A percentile compares a stretch with the other conserved stretches of the same genome.
Evolutionary conservation across 2,797 vertebrate genomes (phyloP).

Genomic region (Masticophis lateralis): DNA sequence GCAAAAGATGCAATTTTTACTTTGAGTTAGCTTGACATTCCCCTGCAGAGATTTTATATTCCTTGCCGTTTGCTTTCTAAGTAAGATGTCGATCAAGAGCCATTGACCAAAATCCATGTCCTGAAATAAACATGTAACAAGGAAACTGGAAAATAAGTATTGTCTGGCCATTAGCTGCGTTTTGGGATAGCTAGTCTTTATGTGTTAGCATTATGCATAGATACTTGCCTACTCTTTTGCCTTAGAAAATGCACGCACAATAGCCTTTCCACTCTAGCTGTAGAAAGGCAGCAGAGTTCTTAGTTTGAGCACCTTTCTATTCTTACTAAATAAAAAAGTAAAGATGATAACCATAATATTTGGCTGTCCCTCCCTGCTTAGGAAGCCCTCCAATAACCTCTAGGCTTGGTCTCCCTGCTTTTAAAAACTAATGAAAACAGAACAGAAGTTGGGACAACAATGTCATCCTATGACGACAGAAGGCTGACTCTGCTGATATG

Average conservation of each 20-base stretch:
- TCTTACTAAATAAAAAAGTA: neutral
- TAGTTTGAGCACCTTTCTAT: neutral
- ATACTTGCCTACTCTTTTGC: neutral
- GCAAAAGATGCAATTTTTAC: neutral
- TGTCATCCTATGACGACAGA: neutral
- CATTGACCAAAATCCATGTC: neutral
- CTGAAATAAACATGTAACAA: neutral
- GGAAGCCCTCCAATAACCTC: neutral
- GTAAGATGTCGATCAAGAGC: neutral
- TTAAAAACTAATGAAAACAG: neutral
- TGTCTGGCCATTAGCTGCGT: neutral
- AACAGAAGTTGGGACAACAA: neutral
- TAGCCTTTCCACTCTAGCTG: neutral
- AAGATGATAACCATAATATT: neutral
- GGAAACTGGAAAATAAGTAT: neutral
- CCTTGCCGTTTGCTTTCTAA: slow-evolving; percentile 7
- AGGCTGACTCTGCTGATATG: too few relatives aligned
- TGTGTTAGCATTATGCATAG: neutral
- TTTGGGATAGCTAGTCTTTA: neutral
- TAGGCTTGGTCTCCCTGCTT: neutral
- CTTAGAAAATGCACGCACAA: neutral
- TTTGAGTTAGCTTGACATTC: slow-evolving; percentile 1
- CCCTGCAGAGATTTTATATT: slow-evolving; percentile 4
- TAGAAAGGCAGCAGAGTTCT: neutral
- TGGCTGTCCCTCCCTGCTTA: neutral